Conservation (phyloP, 2,888 invertebrate species). For the Plagiodera versicolora region DNA sequence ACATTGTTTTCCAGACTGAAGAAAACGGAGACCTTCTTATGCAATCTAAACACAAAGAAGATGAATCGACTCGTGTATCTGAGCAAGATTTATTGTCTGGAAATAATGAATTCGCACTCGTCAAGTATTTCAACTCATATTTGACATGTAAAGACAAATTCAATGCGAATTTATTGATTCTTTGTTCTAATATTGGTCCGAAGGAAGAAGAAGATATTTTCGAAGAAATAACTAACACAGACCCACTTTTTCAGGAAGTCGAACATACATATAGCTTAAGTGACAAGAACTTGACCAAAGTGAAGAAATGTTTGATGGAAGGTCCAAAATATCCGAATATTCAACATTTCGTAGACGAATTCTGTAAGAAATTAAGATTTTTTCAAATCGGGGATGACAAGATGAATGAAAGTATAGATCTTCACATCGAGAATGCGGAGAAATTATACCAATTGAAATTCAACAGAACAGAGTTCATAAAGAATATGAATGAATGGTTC, state of each 20-base stretch:
- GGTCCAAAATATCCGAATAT: background rate
- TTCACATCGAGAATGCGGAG: background rate
- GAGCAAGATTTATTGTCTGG: background rate
- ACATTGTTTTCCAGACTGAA: background rate
- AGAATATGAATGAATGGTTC: slow-evolving; percentile 1
- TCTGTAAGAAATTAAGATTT: background rate
- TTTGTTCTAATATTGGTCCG: background rate
- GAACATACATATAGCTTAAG: background rate
- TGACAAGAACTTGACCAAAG: too few species aligned
- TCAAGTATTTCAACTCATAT: background rate
- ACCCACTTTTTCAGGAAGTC: background rate
- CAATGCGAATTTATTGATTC: background rate
- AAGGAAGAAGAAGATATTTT: background rate
- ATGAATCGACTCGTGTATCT: background rate
- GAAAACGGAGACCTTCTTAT: background rate
- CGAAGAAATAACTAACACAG: background rate
- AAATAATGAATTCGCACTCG: background rate
- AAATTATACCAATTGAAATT: background rate
- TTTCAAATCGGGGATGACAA: background rate
- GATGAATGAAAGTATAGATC: background rate
- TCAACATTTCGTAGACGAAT: background rate
- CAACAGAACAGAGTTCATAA: background rate
- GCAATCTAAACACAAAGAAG: slow-evolving; percentile 3
- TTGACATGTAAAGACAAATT: background rate
- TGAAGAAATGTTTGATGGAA: background rate